Evolutionary conservation across 1,140 invertebrate species (phyloP), one percentile per base, ranked within the genome.

Genomic region (Helicoverpa armigera): DNA sequence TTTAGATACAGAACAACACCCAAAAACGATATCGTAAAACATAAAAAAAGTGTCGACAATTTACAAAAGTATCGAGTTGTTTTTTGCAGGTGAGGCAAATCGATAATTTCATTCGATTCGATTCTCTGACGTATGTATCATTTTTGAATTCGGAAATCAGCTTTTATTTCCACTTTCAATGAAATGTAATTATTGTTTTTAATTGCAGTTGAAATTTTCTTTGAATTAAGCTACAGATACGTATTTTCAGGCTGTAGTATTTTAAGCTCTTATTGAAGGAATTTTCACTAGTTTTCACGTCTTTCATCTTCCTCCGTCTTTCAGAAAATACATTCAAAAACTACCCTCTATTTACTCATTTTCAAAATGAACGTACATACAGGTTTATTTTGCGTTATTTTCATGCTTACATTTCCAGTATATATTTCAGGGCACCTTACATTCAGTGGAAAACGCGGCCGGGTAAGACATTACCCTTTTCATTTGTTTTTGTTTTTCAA

Each of bases 391-490:
- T 67, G 43, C 3, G 50, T 67, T 67, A 67, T 67, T 67, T 67
- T 50, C 16, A 9, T 67, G 13, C 63, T 65, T 65, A 65, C 63
- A 16, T 69, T 51, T 11, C 18, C 23, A 53, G 50, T 70, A 70
- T 53, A 53, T 53, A 70, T 70, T 70, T 70, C 50, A 31, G 51
- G 51, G 3, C 11, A 14, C 70, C 51, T 72, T 54, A 53, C 72
- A 43, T 74, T 74, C 31, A 16, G 65, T 48, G 18, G 48, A 69
- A 31, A 50, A 54, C 16, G 18, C 67, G 67, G 67, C 50, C 67
- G 67, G 29, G 67, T 35, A 75, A 61, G 35, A 75, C 73, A 75
- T 60, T 61, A 61, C 73, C 73, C 73, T 61, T 75, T 75, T 61
- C 56, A 61, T 61, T 75, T 75, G 56, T 60, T 75, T 75, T 75